Base-by-base conservation (phyloP, 2,113 vertebrate genomes). In the Pelvicachromis taeniatus region DNA sequence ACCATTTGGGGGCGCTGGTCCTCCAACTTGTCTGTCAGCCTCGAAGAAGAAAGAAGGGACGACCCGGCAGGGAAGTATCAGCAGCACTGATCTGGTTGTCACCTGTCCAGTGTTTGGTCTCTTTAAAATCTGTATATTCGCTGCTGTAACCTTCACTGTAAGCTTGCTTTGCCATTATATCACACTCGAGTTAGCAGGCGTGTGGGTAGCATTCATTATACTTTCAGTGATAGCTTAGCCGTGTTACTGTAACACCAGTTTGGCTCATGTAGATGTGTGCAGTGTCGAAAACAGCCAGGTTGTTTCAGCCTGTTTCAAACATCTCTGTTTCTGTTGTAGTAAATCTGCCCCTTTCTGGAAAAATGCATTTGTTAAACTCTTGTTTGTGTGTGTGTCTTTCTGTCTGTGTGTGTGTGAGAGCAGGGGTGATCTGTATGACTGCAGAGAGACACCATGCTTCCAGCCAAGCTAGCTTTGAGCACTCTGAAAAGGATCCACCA, bases 391-490 rank as follows among this genome's bases (percentile, higher is more conserved):
- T 54, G 45, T 26, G 21, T 21, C 19, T 53, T 26, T 55, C 54
- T 56, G 54, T 23, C 11, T 23, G 3, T 1, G 12, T 7, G 8
- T n/a, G 4, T 10, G 6, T 50, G 48, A 19, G 29, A 4, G 31
- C 5, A 63, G 31, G 17, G 31, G 9, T 33, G 58, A 61, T 16
- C 35, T 78, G 63, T 35, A 14, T 88, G 80, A 81, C 48, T 26
- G 59, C 53, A 19, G 78, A 50, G 61, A 70, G 19, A 53, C 86
- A 81, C 45, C 23, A 96, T 96, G 95, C 61, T 93, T 13, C 42
- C 59, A n/a, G 75, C 65, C 23, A 94, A 86, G 85, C 81, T 94
- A n/a, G 50, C 81, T 26, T 33, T 88, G 9, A 84, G 55, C 6
- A 31, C 77, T 17, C n/a, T 94, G 82, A 89, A 68, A 48, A 82